Conservation (phyloP, 1,140 invertebrate genomes). For the Melipona quadrifasciata region DNA sequence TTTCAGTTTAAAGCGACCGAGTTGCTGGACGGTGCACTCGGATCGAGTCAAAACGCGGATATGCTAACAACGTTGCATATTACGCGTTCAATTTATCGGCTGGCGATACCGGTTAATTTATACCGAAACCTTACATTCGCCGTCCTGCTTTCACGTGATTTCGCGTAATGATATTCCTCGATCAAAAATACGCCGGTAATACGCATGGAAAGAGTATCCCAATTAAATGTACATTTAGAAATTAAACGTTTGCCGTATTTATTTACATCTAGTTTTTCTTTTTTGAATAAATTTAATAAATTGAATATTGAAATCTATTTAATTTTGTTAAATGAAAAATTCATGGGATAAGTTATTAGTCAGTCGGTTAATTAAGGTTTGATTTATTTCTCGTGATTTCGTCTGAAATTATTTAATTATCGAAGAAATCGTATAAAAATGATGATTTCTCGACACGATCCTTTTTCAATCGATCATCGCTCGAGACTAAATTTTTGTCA, state of each 20-base stretch:
- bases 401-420: background rate
- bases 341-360: too few relatives aligned
- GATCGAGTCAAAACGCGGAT: background rate
- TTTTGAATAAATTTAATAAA: too few relatives aligned
- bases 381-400: background rate
- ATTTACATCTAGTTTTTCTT: too few relatives aligned
- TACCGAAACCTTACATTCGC: background rate
- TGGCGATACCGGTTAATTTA: conserved; percentile 4
- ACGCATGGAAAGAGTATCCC: background rate
- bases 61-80: conserved; percentile 25
- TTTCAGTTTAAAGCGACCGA: conserved; percentile 10
- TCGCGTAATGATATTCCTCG: background rate
- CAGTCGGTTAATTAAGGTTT: too few relatives aligned
- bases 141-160: background rate
- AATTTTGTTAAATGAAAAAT: too few relatives aligned
- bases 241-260: too few relatives aligned
- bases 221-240: too few relatives aligned
- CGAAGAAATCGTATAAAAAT: background rate
- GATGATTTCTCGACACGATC: too few relatives aligned
- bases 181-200: background rate
- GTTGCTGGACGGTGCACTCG: conserved; percentile 9
- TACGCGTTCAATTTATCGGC: conserved; percentile 24
- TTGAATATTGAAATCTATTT: too few relatives aligned
- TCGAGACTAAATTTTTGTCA: too few relatives aligned
- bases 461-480: too few relatives aligned